Evolutionary conservation across 2,113 vertebrate genomes (phyloP), one percentile per base, ranked within the genome.

Genomic region (Geothlypis trichas): DNA sequence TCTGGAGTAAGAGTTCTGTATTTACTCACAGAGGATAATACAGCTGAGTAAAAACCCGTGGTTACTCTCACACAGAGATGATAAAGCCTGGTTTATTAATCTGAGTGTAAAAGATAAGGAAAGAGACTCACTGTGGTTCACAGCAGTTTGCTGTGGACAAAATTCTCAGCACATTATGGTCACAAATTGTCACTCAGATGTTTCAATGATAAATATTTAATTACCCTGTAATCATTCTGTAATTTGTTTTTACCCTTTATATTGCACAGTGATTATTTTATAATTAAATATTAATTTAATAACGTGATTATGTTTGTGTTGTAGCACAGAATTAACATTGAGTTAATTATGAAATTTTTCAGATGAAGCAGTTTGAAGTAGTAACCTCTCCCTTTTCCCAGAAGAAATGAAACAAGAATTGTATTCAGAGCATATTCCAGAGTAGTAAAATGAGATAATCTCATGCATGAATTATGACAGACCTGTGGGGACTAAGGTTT

Each of bases 261-360:
- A 75, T 89, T 73, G 14, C 62, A 68, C 15, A 27, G 67, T 76
- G 75, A 92, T 95, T 94, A 94, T 87, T 96, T 93, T 82, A 75
- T 94, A 90, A 96, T 95, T 96, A 96, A 96, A 88, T 96, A 95
- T 90, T 95, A 95, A 94, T 93, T 95, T 91, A 95, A 94, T 90
- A 78, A 74, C 30, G 27, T 90, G 80, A 82, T 92, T 82, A 91
- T 88, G 67, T 95, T 95, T 91, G 73, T 93, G 57, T 91, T 89
- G 80, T 77, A 93, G 74, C 80, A 92, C 69, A 93, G 71, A 96
- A 96, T 92, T 97, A 97, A 91, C 78, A 84, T 55, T 75, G 77
- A 94, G 68, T 90, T 96, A 94, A 94, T 89, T 61, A 90, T 58
- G 77, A 93, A 95, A 84, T 87, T 93, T 95, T 96, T 95, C 89